Percentiles rank a stretch among this genome's conserved stretches.
phyloP scores from a whole-genome alignment of 2,113 vertebrate genomes.

The Neolamprologus sp. region DNA sequence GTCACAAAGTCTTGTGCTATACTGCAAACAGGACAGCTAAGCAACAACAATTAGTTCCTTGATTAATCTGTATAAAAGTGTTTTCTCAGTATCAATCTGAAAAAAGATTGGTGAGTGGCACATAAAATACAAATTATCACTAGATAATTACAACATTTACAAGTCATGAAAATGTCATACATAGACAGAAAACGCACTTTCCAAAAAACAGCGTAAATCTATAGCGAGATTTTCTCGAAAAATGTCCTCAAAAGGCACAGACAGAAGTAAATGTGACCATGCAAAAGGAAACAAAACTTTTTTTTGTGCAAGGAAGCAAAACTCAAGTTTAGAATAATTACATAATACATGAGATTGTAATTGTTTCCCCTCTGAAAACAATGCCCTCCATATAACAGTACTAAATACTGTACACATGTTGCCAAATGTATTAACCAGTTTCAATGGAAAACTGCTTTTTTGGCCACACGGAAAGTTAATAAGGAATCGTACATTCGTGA shows the following conservation, averaged over 20 bases:
- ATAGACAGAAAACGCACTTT: constrained; percentile 24
- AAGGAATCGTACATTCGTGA: constrained; percentile 58
- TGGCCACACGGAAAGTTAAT: constrained; percentile 23
- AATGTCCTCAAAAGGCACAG: constrained; percentile 76
- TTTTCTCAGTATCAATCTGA: constrained; percentile 34
- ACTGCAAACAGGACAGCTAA: constrained; percentile 1
- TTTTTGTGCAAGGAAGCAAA: constrained; percentile 77
- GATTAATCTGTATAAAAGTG: constrained; percentile 64
- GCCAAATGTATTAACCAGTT: constrained; percentile 11
- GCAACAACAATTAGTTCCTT: constrained; percentile 6
- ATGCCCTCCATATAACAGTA: constrained; percentile 22
- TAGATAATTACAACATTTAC: constrained; percentile 78
- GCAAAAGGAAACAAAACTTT: constrained; percentile 60
- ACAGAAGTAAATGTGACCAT: constrained; percentile 71
- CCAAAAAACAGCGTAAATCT: constrained; percentile 35
- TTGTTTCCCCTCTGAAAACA: neutral
- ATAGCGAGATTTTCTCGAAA: constrained; percentile 36
- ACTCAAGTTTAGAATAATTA: constrained; percentile 51
- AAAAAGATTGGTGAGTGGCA: constrained; percentile 64
- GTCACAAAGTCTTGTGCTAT: constrained; percentile 41
- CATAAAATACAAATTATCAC: constrained; percentile 71
- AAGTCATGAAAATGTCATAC: constrained; percentile 60
- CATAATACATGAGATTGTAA: constrained; percentile 60
- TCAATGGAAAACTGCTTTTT: constrained; percentile 10
- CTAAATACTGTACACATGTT: constrained; percentile 46